These are phyloP conservation scores for Ceratoteleas bidentatus DNA, from an alignment of 1,140 invertebrate species.

Conservation along the genomic window DNA sequence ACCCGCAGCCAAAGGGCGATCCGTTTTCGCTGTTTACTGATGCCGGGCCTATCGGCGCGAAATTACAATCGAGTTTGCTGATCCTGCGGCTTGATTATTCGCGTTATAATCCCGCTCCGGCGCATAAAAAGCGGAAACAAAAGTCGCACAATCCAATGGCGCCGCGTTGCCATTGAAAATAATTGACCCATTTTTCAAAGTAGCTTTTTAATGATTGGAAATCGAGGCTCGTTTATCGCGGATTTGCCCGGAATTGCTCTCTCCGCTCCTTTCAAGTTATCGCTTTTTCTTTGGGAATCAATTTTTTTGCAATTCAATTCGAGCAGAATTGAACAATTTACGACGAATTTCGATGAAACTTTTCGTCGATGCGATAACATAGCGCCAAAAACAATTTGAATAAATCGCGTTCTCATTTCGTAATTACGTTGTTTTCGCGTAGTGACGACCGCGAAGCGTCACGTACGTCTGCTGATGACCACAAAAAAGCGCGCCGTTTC, in stretches of 20 bases:
- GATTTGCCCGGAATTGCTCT: too few relatives aligned
- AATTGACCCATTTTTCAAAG: slow-evolving; percentile 32
- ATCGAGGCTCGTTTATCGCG: background rate
- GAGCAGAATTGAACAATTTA: slow-evolving; percentile 10
- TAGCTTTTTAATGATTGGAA: slow-evolving; percentile 22
- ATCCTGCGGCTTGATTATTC: slow-evolving; percentile 15
- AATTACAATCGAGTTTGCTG: too few relatives aligned
- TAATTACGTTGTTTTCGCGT: slow-evolving; percentile 47
- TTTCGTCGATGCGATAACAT: background rate
- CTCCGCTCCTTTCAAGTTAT: background rate
- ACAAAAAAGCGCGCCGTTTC: slow-evolving; percentile 36
- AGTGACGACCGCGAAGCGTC: slow-evolving; percentile 28
- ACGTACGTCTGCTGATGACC: slow-evolving; percentile 30
- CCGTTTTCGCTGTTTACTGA: background rate
- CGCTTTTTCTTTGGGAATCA: background rate
- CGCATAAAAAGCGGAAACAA: slow-evolving; percentile 11
- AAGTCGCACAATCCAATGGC: slow-evolving; percentile 9
- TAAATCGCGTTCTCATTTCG: slow-evolving; percentile 38
- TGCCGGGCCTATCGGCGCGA: background rate
- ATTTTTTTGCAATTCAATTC: background rate
- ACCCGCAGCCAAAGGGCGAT: background rate
- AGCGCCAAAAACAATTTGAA: slow-evolving; percentile 12
- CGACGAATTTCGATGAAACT: background rate
- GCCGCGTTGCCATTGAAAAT: slow-evolving; percentile 22
- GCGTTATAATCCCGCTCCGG: slow-evolving; percentile 9